Conservation (phyloP, 1,140 invertebrate species). For the Pemphigus obesinymphae region DNA sequence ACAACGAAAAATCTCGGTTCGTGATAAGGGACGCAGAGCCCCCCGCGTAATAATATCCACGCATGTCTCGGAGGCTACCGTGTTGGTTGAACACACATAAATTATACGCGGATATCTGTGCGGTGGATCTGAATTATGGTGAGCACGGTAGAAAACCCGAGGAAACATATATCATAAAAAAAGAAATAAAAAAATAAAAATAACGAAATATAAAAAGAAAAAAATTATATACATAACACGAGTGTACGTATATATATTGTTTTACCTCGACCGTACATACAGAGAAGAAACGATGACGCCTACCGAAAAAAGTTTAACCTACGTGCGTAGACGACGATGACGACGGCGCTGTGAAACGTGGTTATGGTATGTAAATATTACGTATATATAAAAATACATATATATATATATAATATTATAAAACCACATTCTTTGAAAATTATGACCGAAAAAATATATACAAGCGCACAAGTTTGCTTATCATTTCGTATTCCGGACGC, state of each 20-base stretch:
- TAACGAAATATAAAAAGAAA: background rate
- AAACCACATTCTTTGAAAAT: conserved; percentile 37
- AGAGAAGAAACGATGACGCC: conserved; percentile 37
- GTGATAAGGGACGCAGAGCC: conserved; percentile 25
- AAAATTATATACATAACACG: conserved; percentile 1
- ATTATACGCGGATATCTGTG: conserved; percentile 34
- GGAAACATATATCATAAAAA: conserved; percentile 41
- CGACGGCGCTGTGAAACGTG: too few relatives aligned
- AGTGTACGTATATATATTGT: background rate
- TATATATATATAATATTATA: background rate
- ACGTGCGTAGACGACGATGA: conserved; percentile 20
- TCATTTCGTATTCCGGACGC: conserved; percentile 19
- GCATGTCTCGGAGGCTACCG: conserved; percentile 36
- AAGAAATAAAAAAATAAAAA: background rate
- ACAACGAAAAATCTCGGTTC: conserved; percentile 26
- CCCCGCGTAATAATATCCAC: background rate
- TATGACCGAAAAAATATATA: conserved; percentile 12
- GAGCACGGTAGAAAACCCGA: conserved; percentile 29
- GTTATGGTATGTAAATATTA: conserved; percentile 25
- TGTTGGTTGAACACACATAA: conserved; percentile 38
- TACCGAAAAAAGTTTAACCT: conserved; percentile 40
- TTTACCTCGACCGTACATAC: conserved; percentile 35
- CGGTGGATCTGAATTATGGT: conserved; percentile 39
- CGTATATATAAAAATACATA: background rate
- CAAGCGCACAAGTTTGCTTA: conserved; percentile 1